These are phyloP conservation scores for Lithophane semibrunnea DNA, from an alignment of 2,888 invertebrate genomes.

Conservation along the genomic window DNA sequence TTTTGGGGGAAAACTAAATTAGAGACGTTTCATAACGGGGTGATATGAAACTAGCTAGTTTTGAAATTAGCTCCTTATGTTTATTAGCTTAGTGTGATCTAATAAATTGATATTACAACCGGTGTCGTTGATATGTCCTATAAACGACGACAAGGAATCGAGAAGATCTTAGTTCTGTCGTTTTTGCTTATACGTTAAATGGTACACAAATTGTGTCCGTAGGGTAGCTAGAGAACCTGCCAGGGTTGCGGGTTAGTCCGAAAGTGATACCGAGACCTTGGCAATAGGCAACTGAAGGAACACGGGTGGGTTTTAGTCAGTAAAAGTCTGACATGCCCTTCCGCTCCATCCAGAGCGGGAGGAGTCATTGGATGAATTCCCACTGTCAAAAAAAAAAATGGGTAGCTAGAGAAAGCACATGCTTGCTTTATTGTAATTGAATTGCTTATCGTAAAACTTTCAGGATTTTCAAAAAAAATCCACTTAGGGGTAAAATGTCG, in stretches of 20 bases:
- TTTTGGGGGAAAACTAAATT: conserved; percentile 28
- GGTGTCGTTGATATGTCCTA: neutral
- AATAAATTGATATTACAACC: neutral
- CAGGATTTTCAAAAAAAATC: neutral
- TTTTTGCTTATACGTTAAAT: neutral
- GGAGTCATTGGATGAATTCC: too few relatives aligned
- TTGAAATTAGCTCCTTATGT: conserved; percentile 17
- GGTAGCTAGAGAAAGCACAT: too few relatives aligned
- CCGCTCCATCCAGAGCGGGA: too few relatives aligned
- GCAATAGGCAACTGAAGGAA: too few relatives aligned
- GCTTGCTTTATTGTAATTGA: too few relatives aligned
- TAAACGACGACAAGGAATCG: neutral
- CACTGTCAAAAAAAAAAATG: too few relatives aligned
- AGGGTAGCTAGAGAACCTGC: too few relatives aligned
- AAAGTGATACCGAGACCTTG: too few relatives aligned
- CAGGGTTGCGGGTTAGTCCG: too few relatives aligned
- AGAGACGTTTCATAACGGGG: neutral
- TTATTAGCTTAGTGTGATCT: conserved; percentile 8
- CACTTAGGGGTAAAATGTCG: neutral
- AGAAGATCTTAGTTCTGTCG: neutral
- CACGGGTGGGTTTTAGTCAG: too few relatives aligned
- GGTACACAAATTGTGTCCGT: neutral
- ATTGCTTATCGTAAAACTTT: neutral
- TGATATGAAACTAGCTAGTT: conserved; percentile 12
- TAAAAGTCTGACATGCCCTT: too few relatives aligned